Percentiles rank a stretch among this genome's conserved stretches.
Evolutionary conservation across 2,797 vertebrate genomes (phyloP).

Genomic region (Esox lucius): DNA sequence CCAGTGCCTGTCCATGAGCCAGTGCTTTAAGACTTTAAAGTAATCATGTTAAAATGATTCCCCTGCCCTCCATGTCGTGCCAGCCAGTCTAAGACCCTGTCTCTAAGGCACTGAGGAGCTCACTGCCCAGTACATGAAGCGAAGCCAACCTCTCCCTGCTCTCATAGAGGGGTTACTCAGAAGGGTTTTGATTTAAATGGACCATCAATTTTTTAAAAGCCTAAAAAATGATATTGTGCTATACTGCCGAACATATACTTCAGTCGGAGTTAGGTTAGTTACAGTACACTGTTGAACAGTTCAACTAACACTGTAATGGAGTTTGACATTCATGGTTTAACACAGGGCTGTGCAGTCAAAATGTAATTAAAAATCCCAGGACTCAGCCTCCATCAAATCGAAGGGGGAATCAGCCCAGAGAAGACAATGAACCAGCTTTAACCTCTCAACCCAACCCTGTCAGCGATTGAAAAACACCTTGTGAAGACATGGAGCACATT

Average conservation of each 20-base stretch:
- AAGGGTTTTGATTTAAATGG: neutral
- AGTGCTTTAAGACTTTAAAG: conserved; percentile 85
- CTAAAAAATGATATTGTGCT: neutral
- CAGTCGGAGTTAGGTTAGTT: conserved; percentile 13
- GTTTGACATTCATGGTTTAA: conserved; percentile 35
- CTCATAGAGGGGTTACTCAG: neutral
- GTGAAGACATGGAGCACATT: conserved; percentile 34
- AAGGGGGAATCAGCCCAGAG: conserved; percentile 31
- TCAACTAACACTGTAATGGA: conserved; percentile 43
- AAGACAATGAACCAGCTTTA: conserved; percentile 35
- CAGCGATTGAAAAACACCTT: conserved; percentile 41
- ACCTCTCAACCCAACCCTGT: conserved; percentile 28
- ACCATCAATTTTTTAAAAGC: neutral
- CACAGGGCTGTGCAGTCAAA: conserved; percentile 19
- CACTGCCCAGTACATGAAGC: conserved; percentile 23
- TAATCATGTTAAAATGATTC: conserved; percentile 80
- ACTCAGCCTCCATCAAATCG: conserved; percentile 55
- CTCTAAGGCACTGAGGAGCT: conserved; percentile 67
- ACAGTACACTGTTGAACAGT: neutral
- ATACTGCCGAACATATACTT: neutral
- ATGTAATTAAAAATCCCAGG: conserved; percentile 81
- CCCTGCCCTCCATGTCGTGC: conserved; percentile 28
- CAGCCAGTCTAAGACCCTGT: conserved; percentile 81
- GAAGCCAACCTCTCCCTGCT: neutral
- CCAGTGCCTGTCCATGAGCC: conserved; percentile 82